Evolutionary conservation across 2,113 vertebrate species (phyloP), one percentile per base, ranked within the genome.

Genomic region (Austrofundulus limnaeus): DNA sequence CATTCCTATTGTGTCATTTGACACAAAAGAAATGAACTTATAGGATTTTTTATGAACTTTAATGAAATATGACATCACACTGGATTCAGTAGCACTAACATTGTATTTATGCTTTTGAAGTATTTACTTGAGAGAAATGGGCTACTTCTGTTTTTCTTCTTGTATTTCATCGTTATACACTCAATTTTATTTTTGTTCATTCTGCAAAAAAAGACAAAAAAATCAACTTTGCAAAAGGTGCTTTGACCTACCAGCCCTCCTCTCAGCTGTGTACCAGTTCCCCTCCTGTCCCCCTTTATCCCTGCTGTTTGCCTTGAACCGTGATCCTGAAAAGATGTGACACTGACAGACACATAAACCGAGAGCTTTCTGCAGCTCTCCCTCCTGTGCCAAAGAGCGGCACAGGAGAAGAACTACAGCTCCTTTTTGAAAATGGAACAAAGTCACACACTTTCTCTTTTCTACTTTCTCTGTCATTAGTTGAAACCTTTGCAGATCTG

Each of bases 261-360:
- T 82, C 80, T 75, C 74, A 72, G 80, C 77, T 19, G 78, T 57
- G 57, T 57, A 83, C 75, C 68, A 66, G 72, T 57, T 39, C 63
- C 59, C 72, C 43, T 52, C 60, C 64, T 60, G 31, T 57, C 54
- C 63, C 68, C 53, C 59, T 74, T 71, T 50, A 70, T 83, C 61
- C 72, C 70, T 46, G 46, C 82, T 65, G 50, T 77, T 77, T 19
- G 61, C 82, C 81, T 86, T 82, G 64, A 87, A 85, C 84, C 19
- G 13, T 86, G 82, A 89, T 88, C 85, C 72, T 82, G 80, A 89
- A 34, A 76, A 72, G 85, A 86, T 61, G 41, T 87, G 86, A 89
- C 87, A 85, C 69, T 89, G 88, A 90, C 83, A 75, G 85, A 85
- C 85, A 84, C 82, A 81, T 75, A 70, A 87, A 85, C 82, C 77